Percentiles rank a stretch among this genome's conserved stretches.
Evolutionary conservation across 2,797 vertebrate genomes (phyloP).

Genomic region (Cygnus olor): DNA sequence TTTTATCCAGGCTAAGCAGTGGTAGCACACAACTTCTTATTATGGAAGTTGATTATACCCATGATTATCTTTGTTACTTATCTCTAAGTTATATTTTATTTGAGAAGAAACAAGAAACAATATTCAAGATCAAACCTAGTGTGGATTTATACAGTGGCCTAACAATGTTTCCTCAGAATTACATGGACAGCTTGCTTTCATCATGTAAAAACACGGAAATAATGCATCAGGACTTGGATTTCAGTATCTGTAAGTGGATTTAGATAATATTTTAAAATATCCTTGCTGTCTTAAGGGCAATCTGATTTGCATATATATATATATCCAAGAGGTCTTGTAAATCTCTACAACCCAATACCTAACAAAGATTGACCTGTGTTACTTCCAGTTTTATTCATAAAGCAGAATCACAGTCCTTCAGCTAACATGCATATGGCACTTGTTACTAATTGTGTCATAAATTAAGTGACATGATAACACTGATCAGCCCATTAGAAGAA

Average conservation of each 20-base stretch:
- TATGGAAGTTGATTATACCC: constrained; percentile 19
- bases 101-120: not conserved
- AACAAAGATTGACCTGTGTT: not conserved
- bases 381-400: not conserved
- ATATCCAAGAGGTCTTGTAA: constrained; percentile 4
- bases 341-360: not conserved
- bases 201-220: constrained; percentile 4
- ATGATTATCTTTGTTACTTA: constrained; percentile 9
- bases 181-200: constrained; percentile 19
- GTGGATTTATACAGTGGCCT: constrained; percentile 8
- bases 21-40: not conserved
- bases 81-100: not conserved
- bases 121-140: constrained; percentile 20
- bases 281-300: constrained; percentile 9
- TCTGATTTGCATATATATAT: constrained; percentile 17
- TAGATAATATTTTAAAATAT: constrained; percentile 28
- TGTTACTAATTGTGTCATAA: not conserved
- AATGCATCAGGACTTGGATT: constrained; percentile 8
- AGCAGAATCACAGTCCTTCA: not conserved
- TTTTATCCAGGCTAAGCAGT: constrained; percentile 4
- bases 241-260: not conserved
- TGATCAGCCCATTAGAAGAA: not conserved
- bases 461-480: not conserved
- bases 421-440: not conserved
- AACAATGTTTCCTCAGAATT: constrained; percentile 33